Base-by-base conservation (phyloP, 1,140 invertebrate species). In the Mizuhopecten yessoensis region DNA sequence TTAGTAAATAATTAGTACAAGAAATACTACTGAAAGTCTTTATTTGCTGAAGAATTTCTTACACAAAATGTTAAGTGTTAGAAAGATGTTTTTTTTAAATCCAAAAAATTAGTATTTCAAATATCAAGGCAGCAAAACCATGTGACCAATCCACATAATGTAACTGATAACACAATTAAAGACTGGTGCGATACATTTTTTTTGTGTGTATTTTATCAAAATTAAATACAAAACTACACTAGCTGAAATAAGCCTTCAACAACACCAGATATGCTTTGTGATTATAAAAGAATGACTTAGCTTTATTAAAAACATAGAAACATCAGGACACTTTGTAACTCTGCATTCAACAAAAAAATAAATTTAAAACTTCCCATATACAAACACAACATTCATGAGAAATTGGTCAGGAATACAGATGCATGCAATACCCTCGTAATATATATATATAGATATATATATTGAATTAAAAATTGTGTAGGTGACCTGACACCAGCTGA, bases 251-350 rank as follows among this genome's bases (percentile, higher is more conserved):
- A 87, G 86, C 42, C 34, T 91, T 91, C 90, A 93, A 93, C 89
- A 92, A 94, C 91, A 94, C 93, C 91, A 93, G 23, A 88, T 90
- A 90, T 91, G 91, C 88, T 93, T 90, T 92, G 89, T 90, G 89
- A 86, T 93, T 91, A 93, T 92, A 93, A 94, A 94, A 94, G 90
- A 94, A 94, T 92, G 93, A 93, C 90, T 93, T 93, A 91, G 87
- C 90, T 94, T 94, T 94, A 93, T 93, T 94, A 93, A 93, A 94
- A 94, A 95, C 94, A 95, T 94, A 95, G 92, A 95, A 94, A 95
- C 92, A 93, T 93, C 93, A 92, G 90, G 92, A 94, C 93, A 92
- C 91, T 93, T 88, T 57, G 89, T 91, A 94, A 93, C 89, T 92
- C 89, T 90, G 90, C 88, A 90, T 91, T 90, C 92, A 90, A 89